A percentile compares a stretch with the other conserved stretches of the same genome.
Evolutionary conservation across 2,797 vertebrate genomes (phyloP).

Genomic region (Molossus molossus): DNA sequence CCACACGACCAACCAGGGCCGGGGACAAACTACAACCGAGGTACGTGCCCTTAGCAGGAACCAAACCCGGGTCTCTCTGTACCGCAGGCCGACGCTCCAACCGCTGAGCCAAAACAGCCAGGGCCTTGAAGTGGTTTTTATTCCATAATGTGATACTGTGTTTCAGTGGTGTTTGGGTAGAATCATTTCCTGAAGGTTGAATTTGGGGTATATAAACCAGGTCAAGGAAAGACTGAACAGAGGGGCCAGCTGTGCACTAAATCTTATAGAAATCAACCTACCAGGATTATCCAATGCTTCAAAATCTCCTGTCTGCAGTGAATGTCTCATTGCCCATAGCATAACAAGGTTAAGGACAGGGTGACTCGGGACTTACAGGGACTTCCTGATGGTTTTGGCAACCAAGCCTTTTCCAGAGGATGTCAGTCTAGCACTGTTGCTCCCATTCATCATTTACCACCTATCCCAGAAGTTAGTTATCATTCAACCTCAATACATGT

Average conservation of each 20-base stretch:
- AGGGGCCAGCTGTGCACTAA: not conserved
- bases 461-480: not conserved
- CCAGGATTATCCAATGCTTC: slow-evolving; percentile 28
- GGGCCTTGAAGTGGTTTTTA: slow-evolving; percentile 17
- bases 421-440: not conserved
- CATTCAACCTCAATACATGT: not conserved
- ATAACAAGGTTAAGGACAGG: slow-evolving; percentile 32
- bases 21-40: no score
- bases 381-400: slow-evolving; percentile 28
- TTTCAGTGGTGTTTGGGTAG: not conserved
- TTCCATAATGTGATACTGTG: not conserved
- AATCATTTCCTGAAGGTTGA: not conserved
- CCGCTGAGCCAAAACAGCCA: no score
- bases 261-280: slow-evolving; percentile 42
- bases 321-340: not conserved
- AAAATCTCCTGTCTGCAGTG: not conserved
- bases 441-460: not conserved
- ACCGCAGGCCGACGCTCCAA: no score
- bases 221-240: slow-evolving; percentile 48
- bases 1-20: no score
- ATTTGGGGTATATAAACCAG: slow-evolving; percentile 46
- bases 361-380: not conserved
- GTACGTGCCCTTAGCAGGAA: no score
- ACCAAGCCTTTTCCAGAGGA: not conserved
- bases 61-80: no score